Evolutionary conservation across 1,140 invertebrate genomes (phyloP).

Genomic region (Drosophila teissieri): DNA sequence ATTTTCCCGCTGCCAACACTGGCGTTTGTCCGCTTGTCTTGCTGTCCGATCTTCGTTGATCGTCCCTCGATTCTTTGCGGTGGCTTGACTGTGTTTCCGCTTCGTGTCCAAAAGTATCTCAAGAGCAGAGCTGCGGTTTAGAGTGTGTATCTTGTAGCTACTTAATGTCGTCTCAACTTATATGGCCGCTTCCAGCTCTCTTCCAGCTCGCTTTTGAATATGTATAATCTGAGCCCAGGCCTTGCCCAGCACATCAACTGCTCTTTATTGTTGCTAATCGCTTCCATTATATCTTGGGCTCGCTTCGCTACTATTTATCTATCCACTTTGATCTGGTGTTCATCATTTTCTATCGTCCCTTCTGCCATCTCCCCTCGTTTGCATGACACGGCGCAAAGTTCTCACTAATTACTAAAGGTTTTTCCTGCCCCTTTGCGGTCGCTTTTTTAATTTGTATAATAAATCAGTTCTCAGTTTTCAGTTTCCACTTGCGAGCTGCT

Average conservation of each 20-base stretch:
- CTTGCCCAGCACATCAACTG: constrained; percentile 45
- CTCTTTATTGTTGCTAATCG: constrained; percentile 80
- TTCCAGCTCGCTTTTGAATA: constrained; percentile 31
- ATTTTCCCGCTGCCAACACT: neutral
- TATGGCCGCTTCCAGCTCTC: constrained; percentile 46
- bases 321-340: constrained; percentile 66
- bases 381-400: constrained; percentile 65
- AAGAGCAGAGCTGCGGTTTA: constrained; percentile 72
- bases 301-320: constrained; percentile 52
- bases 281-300: constrained; percentile 75
- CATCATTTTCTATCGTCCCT: constrained; percentile 49
- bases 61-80: constrained; percentile 47
- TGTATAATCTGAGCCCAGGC: constrained; percentile 35
- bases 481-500: neutral
- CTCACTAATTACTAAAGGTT: constrained; percentile 73
- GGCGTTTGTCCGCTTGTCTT: neutral
- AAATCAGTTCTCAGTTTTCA: constrained; percentile 71
- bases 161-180: constrained; percentile 66
- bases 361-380: constrained; percentile 34
- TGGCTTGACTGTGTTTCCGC: constrained; percentile 65
- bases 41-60: constrained; percentile 41
- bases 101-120: constrained; percentile 80
- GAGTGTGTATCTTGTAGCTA: constrained; percentile 62
- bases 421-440: constrained; percentile 43
- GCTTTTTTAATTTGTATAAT: constrained; percentile 78